Percentiles rank a stretch among this genome's conserved stretches.
phyloP scores from a whole-genome alignment of 2,888 invertebrate species.

The Aleiodes leptofemur region DNA sequence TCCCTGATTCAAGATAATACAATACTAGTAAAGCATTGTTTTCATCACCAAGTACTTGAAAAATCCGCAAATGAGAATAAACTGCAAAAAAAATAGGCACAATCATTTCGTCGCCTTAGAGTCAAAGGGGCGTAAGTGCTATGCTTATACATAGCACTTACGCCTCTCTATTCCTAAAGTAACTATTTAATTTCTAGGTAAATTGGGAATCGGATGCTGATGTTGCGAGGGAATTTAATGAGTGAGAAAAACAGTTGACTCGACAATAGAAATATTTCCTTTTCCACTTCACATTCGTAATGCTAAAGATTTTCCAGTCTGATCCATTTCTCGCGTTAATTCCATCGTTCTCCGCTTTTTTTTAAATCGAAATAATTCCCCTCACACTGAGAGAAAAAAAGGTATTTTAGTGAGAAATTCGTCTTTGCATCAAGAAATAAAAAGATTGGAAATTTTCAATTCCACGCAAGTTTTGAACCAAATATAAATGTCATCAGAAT shows the following conservation, averaged over 20 bases:
- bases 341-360: background rate
- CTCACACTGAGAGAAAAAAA: too few species aligned
- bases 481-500: too few species aligned
- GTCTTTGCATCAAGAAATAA: too few species aligned
- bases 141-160: too few species aligned
- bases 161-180: too few species aligned
- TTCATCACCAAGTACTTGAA: slow-evolving; percentile 12
- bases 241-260: slow-evolving; percentile 49
- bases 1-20: slow-evolving; percentile 7
- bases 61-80: slow-evolving; percentile 35
- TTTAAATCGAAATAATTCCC: too few species aligned
- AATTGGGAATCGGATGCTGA: slow-evolving; percentile 42
- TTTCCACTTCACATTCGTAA: slow-evolving; percentile 7
- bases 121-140: too few species aligned
- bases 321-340: background rate
- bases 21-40: slow-evolving; percentile 48
- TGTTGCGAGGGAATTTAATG: slow-evolving; percentile 41
- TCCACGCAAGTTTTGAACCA: too few species aligned
- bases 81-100: slow-evolving; percentile 31
- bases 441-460: too few species aligned
- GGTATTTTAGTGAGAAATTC: too few species aligned
- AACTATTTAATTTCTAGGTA: slow-evolving; percentile 40
- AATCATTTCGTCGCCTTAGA: too few species aligned
- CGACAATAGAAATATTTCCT: slow-evolving; percentile 44
- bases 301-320: slow-evolving; percentile 2